Evolutionary conservation across 2,888 invertebrate species (phyloP).

Genomic region (Apotomis turbidana): DNA sequence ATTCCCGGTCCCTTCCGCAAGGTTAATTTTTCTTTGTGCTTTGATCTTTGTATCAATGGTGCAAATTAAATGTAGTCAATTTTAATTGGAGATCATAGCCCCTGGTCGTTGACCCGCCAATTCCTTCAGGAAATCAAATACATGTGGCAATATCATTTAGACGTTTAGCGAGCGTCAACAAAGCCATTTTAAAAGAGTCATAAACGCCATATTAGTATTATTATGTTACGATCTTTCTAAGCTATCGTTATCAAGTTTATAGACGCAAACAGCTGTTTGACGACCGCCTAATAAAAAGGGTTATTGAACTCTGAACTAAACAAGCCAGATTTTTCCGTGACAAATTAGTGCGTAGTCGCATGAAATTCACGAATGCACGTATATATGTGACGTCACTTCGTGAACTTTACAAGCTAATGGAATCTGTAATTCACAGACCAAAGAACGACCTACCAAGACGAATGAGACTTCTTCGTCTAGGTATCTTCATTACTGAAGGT

Average conservation of each 20-base stretch:
- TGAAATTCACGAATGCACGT: not conserved
- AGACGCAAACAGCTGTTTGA: conserved; percentile 18
- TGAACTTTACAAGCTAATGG: not conserved
- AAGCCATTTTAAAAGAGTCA: not conserved
- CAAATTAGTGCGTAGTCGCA: not conserved
- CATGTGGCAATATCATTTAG: conserved; percentile 22
- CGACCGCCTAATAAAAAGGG: conserved; percentile 5
- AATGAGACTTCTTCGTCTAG: too few species aligned
- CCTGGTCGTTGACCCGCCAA: conserved; percentile 9
- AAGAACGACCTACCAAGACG: not conserved
- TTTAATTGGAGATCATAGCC: not conserved
- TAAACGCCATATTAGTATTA: not conserved
- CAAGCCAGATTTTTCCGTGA: conserved; percentile 19
- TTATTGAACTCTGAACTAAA: conserved; percentile 16
- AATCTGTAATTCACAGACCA: not conserved
- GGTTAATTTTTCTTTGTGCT: not conserved
- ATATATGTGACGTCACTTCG: not conserved
- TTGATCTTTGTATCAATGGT: too few species aligned
- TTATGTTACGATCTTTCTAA: conserved; percentile 7
- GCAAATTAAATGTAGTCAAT: too few species aligned
- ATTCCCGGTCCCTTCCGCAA: too few species aligned
- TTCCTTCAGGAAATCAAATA: conserved; percentile 19
- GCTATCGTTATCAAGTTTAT: not conserved
- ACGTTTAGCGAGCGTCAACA: conserved; percentile 17
- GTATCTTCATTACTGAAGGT: too few species aligned